phyloP scores from a whole-genome alignment of 2,797 vertebrate species.

The Pteronotus mesoamericanus region DNA sequence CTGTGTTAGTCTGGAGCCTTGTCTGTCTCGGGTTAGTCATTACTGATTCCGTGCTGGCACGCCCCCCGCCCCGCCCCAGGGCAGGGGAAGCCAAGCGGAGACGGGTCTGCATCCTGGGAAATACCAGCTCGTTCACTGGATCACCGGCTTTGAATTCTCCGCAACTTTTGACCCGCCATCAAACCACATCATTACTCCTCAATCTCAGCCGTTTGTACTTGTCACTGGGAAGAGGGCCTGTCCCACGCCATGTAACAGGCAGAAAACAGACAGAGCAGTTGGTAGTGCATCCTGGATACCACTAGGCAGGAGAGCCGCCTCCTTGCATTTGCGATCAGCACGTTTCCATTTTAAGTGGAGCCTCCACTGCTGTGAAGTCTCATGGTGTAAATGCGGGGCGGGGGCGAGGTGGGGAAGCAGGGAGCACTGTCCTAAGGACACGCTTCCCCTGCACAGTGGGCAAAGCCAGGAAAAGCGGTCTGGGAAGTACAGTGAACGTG shows the following conservation, averaged over 20 bases:
- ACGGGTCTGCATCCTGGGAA: neutral
- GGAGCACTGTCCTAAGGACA: neutral
- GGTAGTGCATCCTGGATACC: neutral
- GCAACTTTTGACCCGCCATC: neutral
- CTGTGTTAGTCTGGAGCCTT: fast-evolving
- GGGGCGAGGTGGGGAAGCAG: neutral
- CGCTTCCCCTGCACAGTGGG: neutral
- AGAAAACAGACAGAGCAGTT: neutral
- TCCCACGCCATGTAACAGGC: neutral
- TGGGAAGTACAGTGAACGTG: neutral
- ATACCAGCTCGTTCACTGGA: neutral
- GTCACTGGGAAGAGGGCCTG: neutral
- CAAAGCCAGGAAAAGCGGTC: neutral
- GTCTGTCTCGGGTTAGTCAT: neutral
- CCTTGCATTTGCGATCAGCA: neutral
- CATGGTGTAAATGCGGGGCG: neutral
- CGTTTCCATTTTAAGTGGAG: neutral
- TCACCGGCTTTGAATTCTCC: neutral
- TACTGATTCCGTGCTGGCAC: neutral
- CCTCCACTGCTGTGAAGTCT: neutral
- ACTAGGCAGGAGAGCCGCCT: neutral
- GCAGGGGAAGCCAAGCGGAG: neutral
- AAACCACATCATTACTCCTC: neutral
- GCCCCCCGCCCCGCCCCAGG: too few relatives aligned
- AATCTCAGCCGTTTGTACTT: neutral